Percentiles rank a stretch among this genome's conserved stretches.
Conservation (phyloP, 2,113 vertebrate species). For the Microcebus griseorufus region DNA sequence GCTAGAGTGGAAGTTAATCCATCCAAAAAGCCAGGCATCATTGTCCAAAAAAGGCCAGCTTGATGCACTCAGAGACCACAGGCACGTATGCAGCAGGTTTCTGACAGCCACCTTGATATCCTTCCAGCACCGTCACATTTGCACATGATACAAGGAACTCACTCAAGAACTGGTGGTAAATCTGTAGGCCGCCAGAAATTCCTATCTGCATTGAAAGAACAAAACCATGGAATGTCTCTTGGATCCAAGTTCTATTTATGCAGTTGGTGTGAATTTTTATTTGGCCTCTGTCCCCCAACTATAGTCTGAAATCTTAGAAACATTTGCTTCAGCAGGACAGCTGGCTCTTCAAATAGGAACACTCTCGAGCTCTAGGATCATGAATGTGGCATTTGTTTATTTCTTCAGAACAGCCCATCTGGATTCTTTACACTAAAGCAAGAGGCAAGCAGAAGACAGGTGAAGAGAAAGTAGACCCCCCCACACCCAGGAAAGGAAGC, state of each 20-base stretch:
- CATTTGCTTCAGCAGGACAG: not conserved
- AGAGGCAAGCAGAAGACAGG: not conserved
- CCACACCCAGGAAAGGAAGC: not conserved
- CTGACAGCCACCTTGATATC: not conserved
- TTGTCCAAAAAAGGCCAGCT: conserved; percentile 61
- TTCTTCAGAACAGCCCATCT: not conserved
- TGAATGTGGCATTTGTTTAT: not conserved
- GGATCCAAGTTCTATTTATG: conserved; percentile 28
- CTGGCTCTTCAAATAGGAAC: not conserved
- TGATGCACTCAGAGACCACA: not conserved
- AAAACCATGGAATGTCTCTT: not conserved
- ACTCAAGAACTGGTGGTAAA: not conserved
- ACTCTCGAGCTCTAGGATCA: not conserved
- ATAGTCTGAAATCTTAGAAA: conserved; percentile 9
- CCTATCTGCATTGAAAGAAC: not conserved
- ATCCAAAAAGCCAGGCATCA: conserved; percentile 18
- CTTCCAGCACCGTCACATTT: not conserved
- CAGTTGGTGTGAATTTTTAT: not conserved
- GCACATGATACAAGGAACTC: not conserved
- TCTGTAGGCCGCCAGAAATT: not conserved
- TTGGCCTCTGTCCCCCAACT: not conserved
- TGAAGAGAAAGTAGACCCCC: not conserved
- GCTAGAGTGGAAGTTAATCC: not conserved
- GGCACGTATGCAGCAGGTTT: not conserved
- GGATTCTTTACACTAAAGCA: conserved; percentile 12